Evolutionary conservation across 2,113 vertebrate species (phyloP).

Genomic region (Ameiurus melas): DNA sequence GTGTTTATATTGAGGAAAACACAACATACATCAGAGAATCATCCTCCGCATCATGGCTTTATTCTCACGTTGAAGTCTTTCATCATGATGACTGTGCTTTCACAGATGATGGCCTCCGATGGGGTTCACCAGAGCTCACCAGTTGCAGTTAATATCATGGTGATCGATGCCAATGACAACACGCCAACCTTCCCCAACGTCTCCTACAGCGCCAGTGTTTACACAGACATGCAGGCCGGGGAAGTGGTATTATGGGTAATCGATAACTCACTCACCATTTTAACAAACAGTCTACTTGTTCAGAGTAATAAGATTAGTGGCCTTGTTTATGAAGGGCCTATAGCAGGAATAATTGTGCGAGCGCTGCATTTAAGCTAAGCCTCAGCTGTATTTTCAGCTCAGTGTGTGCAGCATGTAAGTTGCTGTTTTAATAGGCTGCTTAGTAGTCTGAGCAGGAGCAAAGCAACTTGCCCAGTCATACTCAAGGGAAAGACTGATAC

Average conservation of each 20-base stretch:
- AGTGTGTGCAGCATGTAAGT: conserved; percentile 3
- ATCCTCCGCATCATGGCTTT: conserved; percentile 4
- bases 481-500: conserved; percentile 37
- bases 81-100: conserved; percentile 25
- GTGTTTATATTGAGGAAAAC: not conserved
- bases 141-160: conserved; percentile 82
- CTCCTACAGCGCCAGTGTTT: conserved; percentile 88
- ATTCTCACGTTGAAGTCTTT: not conserved
- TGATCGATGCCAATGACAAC: conserved; percentile 97
- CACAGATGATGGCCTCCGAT: conserved; percentile 89
- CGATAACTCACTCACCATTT: conserved; percentile 35
- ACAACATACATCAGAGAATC: not conserved
- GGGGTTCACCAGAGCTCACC: conserved; percentile 89
- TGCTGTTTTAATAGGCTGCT: conserved; percentile 26
- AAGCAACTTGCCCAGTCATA: conserved; percentile 18
- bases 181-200: conserved; percentile 88
- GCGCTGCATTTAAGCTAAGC: conserved; percentile 9
- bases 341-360: conserved; percentile 45
- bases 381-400: conserved; percentile 13
- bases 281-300: conserved; percentile 44
- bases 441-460: conserved; percentile 40
- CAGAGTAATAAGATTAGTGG: conserved; percentile 34
- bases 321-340: conserved; percentile 38
- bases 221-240: conserved; percentile 86
- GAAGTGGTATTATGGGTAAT: conserved; percentile 84